phyloP scores from a whole-genome alignment of 2,888 invertebrate genomes.

The Nezara viridula region DNA sequence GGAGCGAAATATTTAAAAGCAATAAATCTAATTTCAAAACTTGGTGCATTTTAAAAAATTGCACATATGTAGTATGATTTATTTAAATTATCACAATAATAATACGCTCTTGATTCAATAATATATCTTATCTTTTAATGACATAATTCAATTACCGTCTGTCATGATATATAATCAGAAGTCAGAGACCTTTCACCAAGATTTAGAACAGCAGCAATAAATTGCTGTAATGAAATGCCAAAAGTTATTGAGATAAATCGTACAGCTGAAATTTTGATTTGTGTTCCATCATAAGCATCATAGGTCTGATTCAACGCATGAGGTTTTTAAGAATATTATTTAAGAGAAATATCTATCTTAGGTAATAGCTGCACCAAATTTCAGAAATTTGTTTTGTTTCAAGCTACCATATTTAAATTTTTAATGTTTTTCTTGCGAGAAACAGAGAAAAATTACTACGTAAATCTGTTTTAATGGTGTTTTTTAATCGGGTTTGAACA shows the following conservation, averaged over 20 bases:
- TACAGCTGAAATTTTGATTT: not conserved
- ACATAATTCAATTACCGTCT: not conserved
- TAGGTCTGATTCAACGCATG: not conserved
- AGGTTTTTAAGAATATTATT: not conserved
- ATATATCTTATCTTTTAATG: not conserved
- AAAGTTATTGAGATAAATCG: not conserved
- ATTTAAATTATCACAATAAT: not conserved
- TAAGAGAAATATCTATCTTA: not conserved
- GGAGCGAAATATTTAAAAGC: not conserved
- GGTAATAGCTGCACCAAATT: not conserved
- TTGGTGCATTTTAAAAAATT: not conserved
- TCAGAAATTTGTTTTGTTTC: too few relatives aligned
- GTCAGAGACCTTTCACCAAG: not conserved
- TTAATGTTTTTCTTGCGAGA: not conserved
- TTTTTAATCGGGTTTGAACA: too few relatives aligned
- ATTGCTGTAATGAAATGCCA: not conserved
- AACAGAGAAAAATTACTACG: too few relatives aligned
- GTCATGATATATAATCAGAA: not conserved
- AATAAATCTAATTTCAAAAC: conserved; percentile 9
- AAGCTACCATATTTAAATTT: not conserved
- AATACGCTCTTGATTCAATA: conserved; percentile 5
- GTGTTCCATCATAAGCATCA: not conserved
- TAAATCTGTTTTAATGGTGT: too few relatives aligned
- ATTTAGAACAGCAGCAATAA: not conserved
- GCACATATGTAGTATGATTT: not conserved